Base-by-base conservation (phyloP, 2,888 invertebrate genomes). In the Theretra japonica region DNA sequence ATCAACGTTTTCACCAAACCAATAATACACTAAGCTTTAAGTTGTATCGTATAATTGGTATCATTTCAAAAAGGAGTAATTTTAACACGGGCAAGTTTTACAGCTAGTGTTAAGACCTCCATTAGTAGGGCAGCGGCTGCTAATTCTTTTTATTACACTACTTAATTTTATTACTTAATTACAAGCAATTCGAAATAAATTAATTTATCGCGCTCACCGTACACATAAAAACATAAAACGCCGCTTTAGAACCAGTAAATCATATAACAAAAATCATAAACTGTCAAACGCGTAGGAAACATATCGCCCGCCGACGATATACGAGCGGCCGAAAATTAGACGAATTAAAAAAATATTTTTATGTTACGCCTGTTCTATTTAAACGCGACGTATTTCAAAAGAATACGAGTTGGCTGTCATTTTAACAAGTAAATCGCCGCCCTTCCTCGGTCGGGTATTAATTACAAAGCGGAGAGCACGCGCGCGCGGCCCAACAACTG, bases 391-490 rank as follows among this genome's bases (percentile, higher is more conserved):
- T 78, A 80, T 81, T 82, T 83, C 81, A 82, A 82, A 84, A 76
- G 78, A 80, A 77, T 76, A 78, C 79, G 72, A 74, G 74, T 73
- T 72, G 73, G 76, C 77, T 83, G 85, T 83, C 85, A 84, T 87
- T 83, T 83, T 82, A 83, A 86, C 84, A 83, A 83, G 80, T 79
- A 78, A 81, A 83, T 85, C 77, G 77, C 81, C 81, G 80, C 81
- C 81, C 80, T 82, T 80, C 75, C 74, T 75, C 70, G 75, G 83
- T 84, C 76, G 79, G 77, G 82, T 88, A 90, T 91, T 89, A 91
- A 90, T 91, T 88, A 88, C 86, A 84, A 88, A 87, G 88, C 87
- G 83, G 75, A 84, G 86, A 79, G 78, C 87, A 88, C 86, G 87
- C 86, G 80, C 82, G 84, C 82, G 41, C 65, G 79, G 74, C 74